phyloP scores from a whole-genome alignment of 2,888 invertebrate species.

The Galeopsomyia nigrocyanea region DNA sequence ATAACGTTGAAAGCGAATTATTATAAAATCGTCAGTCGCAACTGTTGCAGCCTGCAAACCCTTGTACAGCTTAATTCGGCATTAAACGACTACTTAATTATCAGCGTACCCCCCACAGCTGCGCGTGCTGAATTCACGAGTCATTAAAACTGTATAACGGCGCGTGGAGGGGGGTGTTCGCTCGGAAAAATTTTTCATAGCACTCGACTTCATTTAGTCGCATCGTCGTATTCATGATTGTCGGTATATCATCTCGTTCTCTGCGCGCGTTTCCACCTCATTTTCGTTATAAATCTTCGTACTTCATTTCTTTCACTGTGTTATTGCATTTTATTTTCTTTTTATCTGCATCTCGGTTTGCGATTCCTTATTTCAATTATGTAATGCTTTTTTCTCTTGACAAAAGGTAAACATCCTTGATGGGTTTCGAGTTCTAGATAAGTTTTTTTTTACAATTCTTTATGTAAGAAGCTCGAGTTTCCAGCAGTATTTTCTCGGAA shows the following conservation, averaged over 20 bases:
- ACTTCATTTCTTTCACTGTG: slow-evolving; percentile 28
- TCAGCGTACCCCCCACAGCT: neutral
- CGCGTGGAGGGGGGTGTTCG: neutral
- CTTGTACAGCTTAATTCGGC: too few relatives aligned
- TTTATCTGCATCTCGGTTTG: slow-evolving; percentile 24
- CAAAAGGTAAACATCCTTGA: neutral
- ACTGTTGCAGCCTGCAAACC: too few relatives aligned
- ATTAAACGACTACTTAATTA: neutral
- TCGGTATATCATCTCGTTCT: slow-evolving; percentile 18
- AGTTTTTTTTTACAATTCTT: neutral
- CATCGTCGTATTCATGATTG: slow-evolving; percentile 25
- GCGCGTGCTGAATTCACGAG: slow-evolving; percentile 19
- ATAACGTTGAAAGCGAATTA: neutral
- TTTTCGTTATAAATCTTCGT: slow-evolving; percentile 43
- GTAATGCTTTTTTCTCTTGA: neutral
- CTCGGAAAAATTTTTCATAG: slow-evolving; percentile 21
- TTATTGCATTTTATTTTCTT: slow-evolving; percentile 12
- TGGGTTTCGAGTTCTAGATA: slow-evolving; percentile 15
- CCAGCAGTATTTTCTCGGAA: too few relatives aligned
- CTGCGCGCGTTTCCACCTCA: slow-evolving; percentile 35
- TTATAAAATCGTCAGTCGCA: too few relatives aligned
- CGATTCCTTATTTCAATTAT: slow-evolving; percentile 30
- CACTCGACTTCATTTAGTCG: slow-evolving; percentile 24
- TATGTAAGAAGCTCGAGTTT: too few relatives aligned
- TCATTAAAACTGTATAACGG: slow-evolving; percentile 21